Evolutionary conservation across 2,113 vertebrate genomes (phyloP).

Genomic region (Rattus rattus): DNA sequence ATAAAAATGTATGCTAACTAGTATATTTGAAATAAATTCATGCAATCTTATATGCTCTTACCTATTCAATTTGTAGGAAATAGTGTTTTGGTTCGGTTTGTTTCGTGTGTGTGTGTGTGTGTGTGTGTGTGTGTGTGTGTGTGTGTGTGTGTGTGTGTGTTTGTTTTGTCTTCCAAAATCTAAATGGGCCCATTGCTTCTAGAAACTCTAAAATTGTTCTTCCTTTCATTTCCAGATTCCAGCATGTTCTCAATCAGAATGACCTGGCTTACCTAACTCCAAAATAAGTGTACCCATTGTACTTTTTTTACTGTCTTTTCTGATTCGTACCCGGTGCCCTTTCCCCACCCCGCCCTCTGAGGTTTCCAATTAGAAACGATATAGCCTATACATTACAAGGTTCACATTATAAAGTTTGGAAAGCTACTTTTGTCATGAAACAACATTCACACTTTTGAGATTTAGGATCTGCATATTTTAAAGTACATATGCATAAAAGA

Average conservation of each 20-base stretch:
- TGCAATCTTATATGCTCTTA: neutral
- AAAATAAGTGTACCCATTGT: fast-evolving
- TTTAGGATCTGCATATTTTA: neutral
- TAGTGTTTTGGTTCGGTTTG: neutral
- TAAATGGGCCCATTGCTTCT: neutral
- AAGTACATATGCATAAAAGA: neutral
- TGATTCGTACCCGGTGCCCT: neutral
- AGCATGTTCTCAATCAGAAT: fast-evolving
- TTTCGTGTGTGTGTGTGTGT: too few species aligned
- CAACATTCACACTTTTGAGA: neutral
- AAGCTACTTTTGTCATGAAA: neutral
- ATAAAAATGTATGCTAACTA: neutral
- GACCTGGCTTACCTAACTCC: neutral
- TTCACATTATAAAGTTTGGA: neutral
- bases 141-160: too few species aligned
- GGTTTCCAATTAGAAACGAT: neutral
- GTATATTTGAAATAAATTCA: neutral
- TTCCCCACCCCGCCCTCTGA: neutral
- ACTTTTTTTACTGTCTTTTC: neutral
- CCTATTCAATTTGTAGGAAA: neutral
- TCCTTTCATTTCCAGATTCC: neutral
- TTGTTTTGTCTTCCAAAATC: neutral
- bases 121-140: too few species aligned
- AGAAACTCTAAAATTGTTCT: neutral
- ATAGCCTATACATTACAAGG: neutral